A percentile compares a stretch with the other conserved stretches of the same genome.
These are phyloP conservation scores for Seriola aureovittata DNA, from an alignment of 2,113 vertebrate genomes.

Conservation along the genomic window DNA sequence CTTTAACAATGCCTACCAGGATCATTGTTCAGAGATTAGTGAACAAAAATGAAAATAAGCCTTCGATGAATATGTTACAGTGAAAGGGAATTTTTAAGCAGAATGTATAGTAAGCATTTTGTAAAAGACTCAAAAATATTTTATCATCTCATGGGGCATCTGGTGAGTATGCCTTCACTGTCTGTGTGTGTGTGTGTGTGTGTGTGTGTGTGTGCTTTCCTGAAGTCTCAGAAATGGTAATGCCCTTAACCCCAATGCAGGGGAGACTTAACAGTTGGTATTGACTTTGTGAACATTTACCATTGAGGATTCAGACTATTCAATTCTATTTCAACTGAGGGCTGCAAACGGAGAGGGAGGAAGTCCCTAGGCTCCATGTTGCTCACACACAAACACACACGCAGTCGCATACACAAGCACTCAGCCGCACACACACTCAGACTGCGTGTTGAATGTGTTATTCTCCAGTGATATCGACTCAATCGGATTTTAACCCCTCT, in stretches of 20 bases:
- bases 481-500: conserved; percentile 83
- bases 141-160: conserved; percentile 76
- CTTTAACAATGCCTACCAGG: conserved; percentile 65
- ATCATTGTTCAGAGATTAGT: conserved; percentile 76
- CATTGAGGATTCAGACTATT: conserved; percentile 82
- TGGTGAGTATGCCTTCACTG: conserved; percentile 60
- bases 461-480: conserved; percentile 83
- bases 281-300: conserved; percentile 82
- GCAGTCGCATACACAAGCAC: conserved; percentile 50
- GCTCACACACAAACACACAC: conserved; percentile 68
- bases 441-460: conserved; percentile 71
- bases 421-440: conserved; percentile 55
- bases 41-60: conserved; percentile 75
- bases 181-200: conserved; percentile 52
- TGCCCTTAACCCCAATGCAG: conserved; percentile 78
- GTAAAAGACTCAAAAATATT: conserved; percentile 75
- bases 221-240: conserved; percentile 81
- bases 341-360: conserved; percentile 76
- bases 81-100: conserved; percentile 75
- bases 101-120: conserved; percentile 77
- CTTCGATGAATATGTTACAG: conserved; percentile 61
- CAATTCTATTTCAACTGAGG: conserved; percentile 84
- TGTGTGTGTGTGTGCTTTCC: conserved; percentile 63
- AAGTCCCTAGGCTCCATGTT: conserved; percentile 79
- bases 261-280: conserved; percentile 78